Conservation (phyloP, 2,113 vertebrate species). For the Melanerpes aurifrons region DNA sequence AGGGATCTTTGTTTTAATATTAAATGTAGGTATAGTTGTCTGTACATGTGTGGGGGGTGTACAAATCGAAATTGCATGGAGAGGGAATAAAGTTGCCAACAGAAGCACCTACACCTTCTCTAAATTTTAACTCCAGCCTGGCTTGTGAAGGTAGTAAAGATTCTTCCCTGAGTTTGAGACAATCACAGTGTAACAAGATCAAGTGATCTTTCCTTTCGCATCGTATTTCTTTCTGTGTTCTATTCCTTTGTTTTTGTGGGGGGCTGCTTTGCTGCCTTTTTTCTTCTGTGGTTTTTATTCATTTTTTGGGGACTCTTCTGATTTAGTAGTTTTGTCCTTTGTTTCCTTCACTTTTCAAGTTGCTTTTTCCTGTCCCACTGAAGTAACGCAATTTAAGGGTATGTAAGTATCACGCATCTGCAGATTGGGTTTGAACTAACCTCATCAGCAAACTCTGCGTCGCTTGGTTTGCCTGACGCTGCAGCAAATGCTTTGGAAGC, state of each 20-base stretch:
- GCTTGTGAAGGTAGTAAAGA: neutral
- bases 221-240: neutral
- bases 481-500: neutral
- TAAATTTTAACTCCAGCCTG: neutral
- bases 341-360: neutral
- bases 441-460: neutral
- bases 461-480: neutral
- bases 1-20: neutral
- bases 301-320: neutral
- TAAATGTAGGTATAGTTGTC: neutral
- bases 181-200: neutral
- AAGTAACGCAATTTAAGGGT: neutral
- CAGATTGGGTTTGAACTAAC: neutral
- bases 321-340: neutral
- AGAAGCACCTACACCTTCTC: neutral
- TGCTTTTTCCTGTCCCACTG: neutral
- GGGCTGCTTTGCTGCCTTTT: neutral
- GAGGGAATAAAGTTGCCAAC: neutral
- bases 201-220: neutral
- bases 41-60: fast-evolving
- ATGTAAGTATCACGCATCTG: neutral
- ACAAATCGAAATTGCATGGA: neutral
- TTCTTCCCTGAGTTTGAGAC: neutral
- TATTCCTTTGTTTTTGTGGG: neutral
- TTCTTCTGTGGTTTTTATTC: neutral